phyloP scores from a whole-genome alignment of 2,113 vertebrate species.

The Phyllostomus hastatus region DNA sequence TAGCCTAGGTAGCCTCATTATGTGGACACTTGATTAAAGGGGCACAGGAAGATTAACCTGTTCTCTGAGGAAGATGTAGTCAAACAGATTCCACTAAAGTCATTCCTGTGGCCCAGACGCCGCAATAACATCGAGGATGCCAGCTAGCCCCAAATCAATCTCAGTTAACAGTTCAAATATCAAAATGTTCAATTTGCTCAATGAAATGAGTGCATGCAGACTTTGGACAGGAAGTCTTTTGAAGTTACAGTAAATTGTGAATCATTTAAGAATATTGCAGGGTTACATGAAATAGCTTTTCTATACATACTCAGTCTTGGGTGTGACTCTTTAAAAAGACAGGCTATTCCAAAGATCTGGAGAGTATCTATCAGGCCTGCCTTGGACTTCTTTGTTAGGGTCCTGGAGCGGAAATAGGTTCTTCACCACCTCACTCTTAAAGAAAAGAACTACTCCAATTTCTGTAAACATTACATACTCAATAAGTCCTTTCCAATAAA shows the following conservation, averaged over 20 bases:
- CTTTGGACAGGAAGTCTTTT: slow-evolving; percentile 37
- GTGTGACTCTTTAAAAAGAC: background rate
- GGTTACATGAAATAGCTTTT: background rate
- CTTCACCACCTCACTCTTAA: background rate
- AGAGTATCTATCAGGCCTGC: background rate
- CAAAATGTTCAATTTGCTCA: slow-evolving; percentile 20
- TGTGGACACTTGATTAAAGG: slow-evolving; percentile 16
- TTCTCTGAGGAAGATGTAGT: slow-evolving; percentile 44
- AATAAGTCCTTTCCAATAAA: background rate
- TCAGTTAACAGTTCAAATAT: slow-evolving; percentile 1
- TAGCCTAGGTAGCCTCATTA: background rate
- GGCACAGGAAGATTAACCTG: slow-evolving; percentile 46
- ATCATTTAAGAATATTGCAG: background rate
- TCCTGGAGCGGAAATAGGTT: background rate
- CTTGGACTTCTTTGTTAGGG: background rate
- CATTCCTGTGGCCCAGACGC: slow-evolving; percentile 3
- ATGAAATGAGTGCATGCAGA: background rate
- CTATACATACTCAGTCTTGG: background rate
- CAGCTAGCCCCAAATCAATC: background rate
- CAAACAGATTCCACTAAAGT: background rate
- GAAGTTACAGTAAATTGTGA: background rate
- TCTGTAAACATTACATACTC: background rate
- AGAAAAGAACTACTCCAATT: background rate
- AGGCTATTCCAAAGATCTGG: background rate
- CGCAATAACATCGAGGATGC: background rate